These are phyloP conservation scores for Apodemia zela DNA, from an alignment of 2,888 invertebrate genomes.

Conservation along the genomic window DNA sequence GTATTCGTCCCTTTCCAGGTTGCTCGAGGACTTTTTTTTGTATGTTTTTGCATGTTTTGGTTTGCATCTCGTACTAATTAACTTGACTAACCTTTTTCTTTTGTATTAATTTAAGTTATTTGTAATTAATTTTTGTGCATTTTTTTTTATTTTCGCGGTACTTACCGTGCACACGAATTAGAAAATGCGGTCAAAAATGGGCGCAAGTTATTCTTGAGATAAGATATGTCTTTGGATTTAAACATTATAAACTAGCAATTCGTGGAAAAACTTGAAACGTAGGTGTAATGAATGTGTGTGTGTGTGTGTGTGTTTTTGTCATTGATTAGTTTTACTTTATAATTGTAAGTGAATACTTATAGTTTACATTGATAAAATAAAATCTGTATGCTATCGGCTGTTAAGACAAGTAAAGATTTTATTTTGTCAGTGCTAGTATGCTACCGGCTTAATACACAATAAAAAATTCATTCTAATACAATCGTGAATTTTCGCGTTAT, in stretches of 20 bases:
- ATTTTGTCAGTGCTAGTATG: no score
- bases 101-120: constrained; percentile 36
- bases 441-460: no score
- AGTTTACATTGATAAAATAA: no score
- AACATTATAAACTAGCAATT: neutral
- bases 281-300: neutral
- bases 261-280: neutral
- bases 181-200: neutral
- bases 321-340: neutral
- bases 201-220: neutral
- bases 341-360: no score
- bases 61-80: constrained; percentile 40
- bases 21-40: constrained; percentile 39
- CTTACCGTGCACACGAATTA: neutral
- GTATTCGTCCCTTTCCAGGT: constrained; percentile 52
- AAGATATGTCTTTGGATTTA: neutral
- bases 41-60: constrained; percentile 54
- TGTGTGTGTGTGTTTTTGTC: neutral
- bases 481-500: no score
- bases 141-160: constrained; percentile 30
- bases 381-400: no score
- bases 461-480: no score
- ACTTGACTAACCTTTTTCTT: constrained; percentile 52
- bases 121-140: constrained; percentile 36
- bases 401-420: no score